A percentile compares a stretch with the other conserved stretches of the same genome.
Evolutionary conservation across 2,113 vertebrate genomes (phyloP).

Genomic region (Neotragus pygmaeus): DNA sequence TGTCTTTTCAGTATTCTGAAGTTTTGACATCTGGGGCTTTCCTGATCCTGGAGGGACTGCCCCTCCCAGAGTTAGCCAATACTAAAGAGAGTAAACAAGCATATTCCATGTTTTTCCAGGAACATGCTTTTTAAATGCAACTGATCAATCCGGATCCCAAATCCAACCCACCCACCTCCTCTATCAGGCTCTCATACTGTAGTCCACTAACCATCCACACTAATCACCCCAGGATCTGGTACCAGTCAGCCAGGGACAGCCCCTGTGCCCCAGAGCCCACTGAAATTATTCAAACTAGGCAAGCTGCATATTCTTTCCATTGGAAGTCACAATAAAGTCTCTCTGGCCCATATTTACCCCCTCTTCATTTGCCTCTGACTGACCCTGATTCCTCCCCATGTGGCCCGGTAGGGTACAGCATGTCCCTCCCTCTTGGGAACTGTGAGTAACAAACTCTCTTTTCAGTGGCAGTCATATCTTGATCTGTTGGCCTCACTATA

Average conservation of each 20-base stretch:
- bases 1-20: neutral
- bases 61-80: too few relatives aligned
- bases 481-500: neutral
- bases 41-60: neutral
- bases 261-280: too few relatives aligned
- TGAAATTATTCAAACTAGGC: neutral
- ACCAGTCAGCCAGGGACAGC: too few relatives aligned
- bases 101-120: neutral
- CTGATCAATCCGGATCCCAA: neutral
- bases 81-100: neutral
- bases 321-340: neutral
- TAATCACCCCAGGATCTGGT: neutral
- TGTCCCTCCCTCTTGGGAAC: neutral
- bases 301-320: neutral
- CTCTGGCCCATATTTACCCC: neutral
- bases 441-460: neutral
- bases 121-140: neutral
- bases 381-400: neutral
- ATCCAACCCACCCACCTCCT: too few relatives aligned
- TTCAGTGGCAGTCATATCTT: neutral
- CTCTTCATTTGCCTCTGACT: neutral
- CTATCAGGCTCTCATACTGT: neutral
- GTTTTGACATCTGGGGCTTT: neutral
- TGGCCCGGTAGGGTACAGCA: rapidly evolving
- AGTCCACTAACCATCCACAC: too few relatives aligned